Conservation (phyloP, 2,113 vertebrate species). For the Myanophis thanlyinensis region DNA sequence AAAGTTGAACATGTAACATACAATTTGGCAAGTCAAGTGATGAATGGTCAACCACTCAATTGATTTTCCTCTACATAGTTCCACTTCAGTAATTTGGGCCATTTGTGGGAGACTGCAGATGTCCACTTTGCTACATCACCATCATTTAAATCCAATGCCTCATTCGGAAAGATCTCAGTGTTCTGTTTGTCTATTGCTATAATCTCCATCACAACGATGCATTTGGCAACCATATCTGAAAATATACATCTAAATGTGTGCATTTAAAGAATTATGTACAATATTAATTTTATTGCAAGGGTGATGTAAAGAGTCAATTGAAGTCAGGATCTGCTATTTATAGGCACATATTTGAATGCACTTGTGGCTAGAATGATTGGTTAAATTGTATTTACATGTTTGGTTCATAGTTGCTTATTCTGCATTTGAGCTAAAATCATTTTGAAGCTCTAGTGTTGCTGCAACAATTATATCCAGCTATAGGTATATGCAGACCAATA, state of each 20-base stretch:
- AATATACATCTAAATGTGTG: neutral
- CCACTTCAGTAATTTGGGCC: neutral
- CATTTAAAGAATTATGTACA: constrained; percentile 40
- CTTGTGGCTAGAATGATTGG: neutral
- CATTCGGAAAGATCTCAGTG: constrained; percentile 5
- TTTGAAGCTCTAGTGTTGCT: neutral
- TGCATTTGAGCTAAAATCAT: neutral
- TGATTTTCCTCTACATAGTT: neutral
- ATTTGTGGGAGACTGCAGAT: neutral
- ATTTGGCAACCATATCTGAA: neutral
- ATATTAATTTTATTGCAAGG: constrained; percentile 4
- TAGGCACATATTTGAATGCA: neutral
- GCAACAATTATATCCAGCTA: neutral
- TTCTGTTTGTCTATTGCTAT: constrained; percentile 6
- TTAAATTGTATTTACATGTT: neutral
- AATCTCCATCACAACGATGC: constrained; percentile 32
- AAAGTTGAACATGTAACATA: neutral
- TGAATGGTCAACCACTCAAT: neutral
- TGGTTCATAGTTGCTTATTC: neutral
- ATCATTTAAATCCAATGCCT: neutral
- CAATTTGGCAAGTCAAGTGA: neutral
- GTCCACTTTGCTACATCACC: neutral
- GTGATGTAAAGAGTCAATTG: neutral
- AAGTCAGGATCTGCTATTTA: neutral
- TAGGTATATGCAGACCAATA: neutral